These are phyloP conservation scores for Polydrusus cervinus DNA, from an alignment of 2,888 invertebrate species.

Conservation along the genomic window DNA sequence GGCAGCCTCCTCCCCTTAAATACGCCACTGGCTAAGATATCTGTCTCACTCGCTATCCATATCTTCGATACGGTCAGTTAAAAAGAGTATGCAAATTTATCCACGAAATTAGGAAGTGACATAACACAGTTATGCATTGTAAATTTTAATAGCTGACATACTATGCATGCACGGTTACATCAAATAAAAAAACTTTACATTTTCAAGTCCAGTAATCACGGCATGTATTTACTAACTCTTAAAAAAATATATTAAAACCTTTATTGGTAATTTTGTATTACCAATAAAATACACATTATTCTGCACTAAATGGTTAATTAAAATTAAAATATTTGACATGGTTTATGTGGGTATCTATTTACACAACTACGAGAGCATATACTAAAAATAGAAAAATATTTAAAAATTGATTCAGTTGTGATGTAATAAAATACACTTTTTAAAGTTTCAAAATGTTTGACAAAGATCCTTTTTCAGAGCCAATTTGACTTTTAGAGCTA, in stretches of 20 bases:
- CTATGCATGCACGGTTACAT: conserved; percentile 7
- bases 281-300: neutral
- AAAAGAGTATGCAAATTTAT: neutral
- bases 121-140: conserved; percentile 29
- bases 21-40: neutral
- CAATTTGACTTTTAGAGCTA: no score
- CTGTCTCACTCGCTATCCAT: no score
- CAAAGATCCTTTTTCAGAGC: no score
- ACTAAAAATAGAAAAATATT: no score
- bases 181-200: conserved; percentile 7
- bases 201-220: conserved; percentile 44
- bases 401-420: no score
- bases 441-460: no score
- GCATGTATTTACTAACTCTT: neutral
- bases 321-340: conserved; percentile 12
- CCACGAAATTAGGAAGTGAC: conserved; percentile 32
- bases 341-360: neutral
- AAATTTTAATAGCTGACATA: conserved; percentile 28
- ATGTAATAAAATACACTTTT: no score
- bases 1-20: neutral
- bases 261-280: conserved; percentile 17
- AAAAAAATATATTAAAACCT: conserved; percentile 17
- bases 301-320: neutral
- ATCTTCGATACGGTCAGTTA: neutral
- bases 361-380: no score